Base-by-base conservation (phyloP, 2,113 vertebrate species). In the Labeo catla region DNA sequence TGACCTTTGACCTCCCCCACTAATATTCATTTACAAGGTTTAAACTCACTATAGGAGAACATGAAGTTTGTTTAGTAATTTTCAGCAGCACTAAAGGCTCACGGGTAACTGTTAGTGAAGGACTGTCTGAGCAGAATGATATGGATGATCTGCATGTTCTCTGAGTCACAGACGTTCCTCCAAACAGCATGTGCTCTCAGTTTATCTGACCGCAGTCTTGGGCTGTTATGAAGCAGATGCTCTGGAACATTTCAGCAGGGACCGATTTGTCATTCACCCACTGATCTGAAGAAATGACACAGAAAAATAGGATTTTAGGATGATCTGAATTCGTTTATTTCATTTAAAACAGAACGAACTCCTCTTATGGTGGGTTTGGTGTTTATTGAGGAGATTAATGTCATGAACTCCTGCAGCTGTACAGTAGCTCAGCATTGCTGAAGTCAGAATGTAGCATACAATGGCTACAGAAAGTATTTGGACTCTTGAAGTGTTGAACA, bases 191-290 rank as follows among this genome's bases (percentile, higher is more conserved):
- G 43, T 65, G 79, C 59, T 49, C n/a, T 49, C 45, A 74, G 72
- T 74, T 74, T 74, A 81, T 63, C n/a, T 81, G 59, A 65, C 43
- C 8, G 2, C 57, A 81, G n/a, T 47, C 21, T 45, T 15, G 21
- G n/a, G 72, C 21, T 74, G 72, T 13, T 49, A 74, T 23, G 45
- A 74, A 65, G 79, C 12, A 65, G 54, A 80, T n/a, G 34, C 76
- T 43, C 34, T 59, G 76, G 2, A 59, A 63, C 57, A 47, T 63
- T 65, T 80, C 39, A 81, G 28, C 12, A 43, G 16, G 10, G 50
- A 21, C 21, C 3, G 6, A 7, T 61, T 23, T 63, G 21, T 45
- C 36, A 23, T 80, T 80, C 36, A 11, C n/a, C 21, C 21, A 15
- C 6, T 74, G 45, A 74, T 74, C 45, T 74, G 45, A 6, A 6